phyloP scores from a whole-genome alignment of 2,797 vertebrate species.

The Huso huso region DNA sequence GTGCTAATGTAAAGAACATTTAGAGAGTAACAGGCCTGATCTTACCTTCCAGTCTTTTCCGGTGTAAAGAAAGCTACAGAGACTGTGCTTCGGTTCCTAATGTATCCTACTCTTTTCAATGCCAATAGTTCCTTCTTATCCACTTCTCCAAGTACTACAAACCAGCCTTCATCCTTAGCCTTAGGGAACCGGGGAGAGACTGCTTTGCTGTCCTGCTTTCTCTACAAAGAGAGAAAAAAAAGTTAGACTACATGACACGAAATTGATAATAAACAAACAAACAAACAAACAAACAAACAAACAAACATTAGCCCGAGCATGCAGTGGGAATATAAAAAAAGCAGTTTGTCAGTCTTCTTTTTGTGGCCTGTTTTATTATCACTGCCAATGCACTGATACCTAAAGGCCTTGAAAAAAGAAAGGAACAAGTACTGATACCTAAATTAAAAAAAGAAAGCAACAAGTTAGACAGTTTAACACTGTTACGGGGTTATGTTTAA shows the following conservation, averaged over 20 bases:
- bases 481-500: too few relatives aligned
- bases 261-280: not conserved
- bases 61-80: slow-evolving; percentile 90
- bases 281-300: not conserved
- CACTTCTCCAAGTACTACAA: slow-evolving; percentile 85
- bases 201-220: slow-evolving; percentile 83
- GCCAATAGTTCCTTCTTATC: slow-evolving; percentile 86
- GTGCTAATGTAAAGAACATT: too few relatives aligned
- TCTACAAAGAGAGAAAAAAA: slow-evolving; percentile 51
- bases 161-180: slow-evolving; percentile 91
- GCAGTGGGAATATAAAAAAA: not conserved
- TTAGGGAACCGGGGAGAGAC: slow-evolving; percentile 84
- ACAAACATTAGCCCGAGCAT: not conserved
- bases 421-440: too few relatives aligned
- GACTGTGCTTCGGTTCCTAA: slow-evolving; percentile 57
- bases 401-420: too few relatives aligned
- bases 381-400: too few relatives aligned
- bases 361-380: too few relatives aligned
- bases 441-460: too few relatives aligned
- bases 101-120: slow-evolving; percentile 81
- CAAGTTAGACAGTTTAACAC: too few relatives aligned
- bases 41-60: slow-evolving; percentile 81
- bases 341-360: too few relatives aligned
- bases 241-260: not conserved
- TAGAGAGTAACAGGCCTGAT: not conserved